These are phyloP conservation scores for Dendrocopos noguchii DNA, from an alignment of 2,113 vertebrate species.

Conservation along the genomic window DNA sequence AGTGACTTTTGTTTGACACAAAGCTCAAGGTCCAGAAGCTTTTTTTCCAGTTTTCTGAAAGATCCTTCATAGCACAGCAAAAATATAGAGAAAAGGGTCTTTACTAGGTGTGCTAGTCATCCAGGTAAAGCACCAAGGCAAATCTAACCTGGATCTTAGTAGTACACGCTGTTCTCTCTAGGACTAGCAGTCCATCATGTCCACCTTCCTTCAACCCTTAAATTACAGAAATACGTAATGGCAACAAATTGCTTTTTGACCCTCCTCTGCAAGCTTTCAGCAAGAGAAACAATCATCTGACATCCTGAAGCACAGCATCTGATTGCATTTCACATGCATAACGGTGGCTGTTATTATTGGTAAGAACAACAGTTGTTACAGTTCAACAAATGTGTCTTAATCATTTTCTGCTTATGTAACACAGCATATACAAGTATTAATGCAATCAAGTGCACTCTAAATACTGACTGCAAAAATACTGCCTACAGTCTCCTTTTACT, in stretches of 20 bases:
- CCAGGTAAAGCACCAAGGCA: neutral
- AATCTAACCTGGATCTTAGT: neutral
- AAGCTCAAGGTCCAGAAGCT: neutral
- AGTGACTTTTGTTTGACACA: neutral
- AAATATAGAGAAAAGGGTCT: neutral
- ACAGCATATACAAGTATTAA: constrained; percentile 15
- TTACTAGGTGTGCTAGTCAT: neutral
- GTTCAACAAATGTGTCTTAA: constrained; percentile 58
- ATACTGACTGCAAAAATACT: neutral
- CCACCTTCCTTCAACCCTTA: neutral
- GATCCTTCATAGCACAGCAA: neutral
- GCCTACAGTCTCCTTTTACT: neutral
- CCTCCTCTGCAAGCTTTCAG: neutral
- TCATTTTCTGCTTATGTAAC: constrained; percentile 62
- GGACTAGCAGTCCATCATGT: neutral
- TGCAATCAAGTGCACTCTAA: constrained; percentile 32
- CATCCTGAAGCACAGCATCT: neutral
- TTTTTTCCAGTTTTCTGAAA: neutral
- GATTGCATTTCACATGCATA: constrained; percentile 49
- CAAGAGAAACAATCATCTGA: constrained; percentile 32
- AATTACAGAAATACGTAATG: neutral
- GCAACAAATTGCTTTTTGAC: neutral
- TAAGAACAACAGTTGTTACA: constrained; percentile 51
- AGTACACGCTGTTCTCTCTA: neutral
- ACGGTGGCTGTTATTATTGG: constrained; percentile 48